A percentile compares a stretch with the other conserved stretches of the same genome.
These are phyloP conservation scores for Pachypeltis micranthus DNA, from an alignment of 1,140 invertebrate species.

Conservation along the genomic window DNA sequence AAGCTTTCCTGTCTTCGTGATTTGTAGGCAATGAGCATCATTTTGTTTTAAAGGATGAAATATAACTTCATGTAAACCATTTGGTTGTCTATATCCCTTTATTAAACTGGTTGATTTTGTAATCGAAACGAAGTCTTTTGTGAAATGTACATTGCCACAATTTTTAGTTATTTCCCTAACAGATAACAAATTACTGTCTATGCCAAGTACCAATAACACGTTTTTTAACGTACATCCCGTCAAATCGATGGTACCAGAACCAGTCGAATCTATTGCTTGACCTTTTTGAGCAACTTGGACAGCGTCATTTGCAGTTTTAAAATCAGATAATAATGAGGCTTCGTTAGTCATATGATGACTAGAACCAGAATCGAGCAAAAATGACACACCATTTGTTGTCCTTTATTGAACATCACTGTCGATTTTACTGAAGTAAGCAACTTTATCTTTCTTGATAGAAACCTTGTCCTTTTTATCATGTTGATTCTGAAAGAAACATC, in stretches of 20 bases:
- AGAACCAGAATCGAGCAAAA: not conserved
- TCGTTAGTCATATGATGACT: not conserved
- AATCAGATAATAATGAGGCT: not conserved
- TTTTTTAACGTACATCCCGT: conserved; percentile 1
- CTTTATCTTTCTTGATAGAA: not conserved
- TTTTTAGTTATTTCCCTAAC: conserved; percentile 14
- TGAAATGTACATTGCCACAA: conserved; percentile 8
- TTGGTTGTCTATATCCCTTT: not conserved
- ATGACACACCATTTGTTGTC: not conserved
- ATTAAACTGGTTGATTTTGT: conserved; percentile 3
- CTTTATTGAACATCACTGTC: not conserved
- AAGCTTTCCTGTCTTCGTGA: not conserved
- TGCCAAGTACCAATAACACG: not conserved
- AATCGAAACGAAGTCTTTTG: conserved; percentile 7
- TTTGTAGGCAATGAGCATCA: not conserved
- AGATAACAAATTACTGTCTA: conserved; percentile 11
- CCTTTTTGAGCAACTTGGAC: not conserved
- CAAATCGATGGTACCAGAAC: not conserved
- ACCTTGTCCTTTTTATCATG: not conserved
- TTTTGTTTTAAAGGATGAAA: not conserved
- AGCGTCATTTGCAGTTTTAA: not conserved
- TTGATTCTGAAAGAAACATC: conserved; percentile 7
- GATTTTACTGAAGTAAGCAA: not conserved
- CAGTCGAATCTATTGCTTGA: not conserved
- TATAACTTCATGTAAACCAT: conserved; percentile 1